Evolutionary conservation across 2,888 invertebrate genomes (phyloP), one percentile per base, ranked within the genome.

Genomic region (Nomada fabriciana): DNA sequence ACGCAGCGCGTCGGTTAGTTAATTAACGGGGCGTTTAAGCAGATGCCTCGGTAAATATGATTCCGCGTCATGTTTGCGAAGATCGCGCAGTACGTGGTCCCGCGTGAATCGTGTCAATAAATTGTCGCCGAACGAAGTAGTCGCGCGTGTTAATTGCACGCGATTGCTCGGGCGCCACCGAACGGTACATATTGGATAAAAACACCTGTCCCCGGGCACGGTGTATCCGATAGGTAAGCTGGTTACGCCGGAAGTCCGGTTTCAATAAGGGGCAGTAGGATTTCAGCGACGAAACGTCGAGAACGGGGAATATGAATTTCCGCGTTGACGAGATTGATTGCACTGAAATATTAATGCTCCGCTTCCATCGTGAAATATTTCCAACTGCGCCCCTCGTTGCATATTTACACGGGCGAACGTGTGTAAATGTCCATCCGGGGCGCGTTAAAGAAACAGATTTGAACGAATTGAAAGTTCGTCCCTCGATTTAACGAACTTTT

Each of bases 11-110:
- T 50, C 52, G 59, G 67, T 71, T 64, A 50, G 76, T 55, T 73
- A 73, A 78, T 78, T 78, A 55, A 63, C 59, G 52, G 36, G 23
- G 47, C 63, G 63, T 57, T 74, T 55, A 63, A 74, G 55, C 78
- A 65, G 59, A 71, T 71, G 68, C 57, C 55, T 18, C 55, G 57
- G 68, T 69, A 74, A 69, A 79, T 74, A 79, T 69, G 74, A 74
- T 74, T 69, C 47, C 50, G 50, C 53, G 55, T 63, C 42, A 25
- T 68, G 68, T 68, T 68, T 63, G 75, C 61, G 57, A 47, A 68
- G 74, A 74, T 74, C 50, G 68, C 25, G 29, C 42, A 20, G 20
- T 57, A 71, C 53, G 20, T 29, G 29, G 43, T 20, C 23, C 57
- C 15, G 11, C 20, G 11, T 18, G 73, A 23, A 67, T 57, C 63